phyloP scores from a whole-genome alignment of 2,797 vertebrate genomes.

The Enteromius radiatus region DNA sequence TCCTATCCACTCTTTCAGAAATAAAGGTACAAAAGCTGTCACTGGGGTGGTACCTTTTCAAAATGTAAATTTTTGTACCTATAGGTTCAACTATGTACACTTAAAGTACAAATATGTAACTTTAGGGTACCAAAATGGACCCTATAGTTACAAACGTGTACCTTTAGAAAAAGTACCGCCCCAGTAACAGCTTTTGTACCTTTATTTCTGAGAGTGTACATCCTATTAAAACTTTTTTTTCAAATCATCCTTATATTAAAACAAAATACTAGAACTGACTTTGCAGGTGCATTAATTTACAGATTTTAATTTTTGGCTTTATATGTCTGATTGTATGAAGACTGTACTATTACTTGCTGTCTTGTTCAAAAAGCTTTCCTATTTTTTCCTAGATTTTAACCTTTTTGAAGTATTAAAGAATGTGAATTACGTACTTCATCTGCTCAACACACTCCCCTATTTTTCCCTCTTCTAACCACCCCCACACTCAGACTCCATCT shows the following conservation, averaged over 20 bases:
- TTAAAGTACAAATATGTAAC: too few species aligned
- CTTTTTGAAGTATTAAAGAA: conserved; percentile 17
- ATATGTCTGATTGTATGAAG: not conserved
- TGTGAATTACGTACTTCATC: conserved; percentile 33
- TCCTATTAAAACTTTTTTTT: too few species aligned
- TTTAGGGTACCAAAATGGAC: too few species aligned
- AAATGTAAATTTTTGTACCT: too few species aligned
- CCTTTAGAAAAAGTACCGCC: too few species aligned
- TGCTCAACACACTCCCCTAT: conserved; percentile 27
- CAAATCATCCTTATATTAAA: not conserved
- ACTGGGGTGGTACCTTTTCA: too few species aligned
- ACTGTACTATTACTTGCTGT: not conserved
- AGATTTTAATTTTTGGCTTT: not conserved
- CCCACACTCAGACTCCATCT: conserved; percentile 67
- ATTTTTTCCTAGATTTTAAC: conserved; percentile 5
- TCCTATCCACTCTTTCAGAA: too few species aligned
- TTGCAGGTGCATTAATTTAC: not conserved
- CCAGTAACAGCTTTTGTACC: too few species aligned
- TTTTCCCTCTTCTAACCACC: conserved; percentile 56
- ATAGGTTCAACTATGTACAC: too few species aligned
- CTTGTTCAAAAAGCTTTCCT: not conserved
- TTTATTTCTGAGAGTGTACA: too few species aligned
- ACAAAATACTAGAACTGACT: not conserved
- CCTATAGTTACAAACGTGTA: too few species aligned
- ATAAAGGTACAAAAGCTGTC: too few species aligned